Base-by-base conservation (phyloP, 2,113 vertebrate species). In the Cromileptes altivelis region DNA sequence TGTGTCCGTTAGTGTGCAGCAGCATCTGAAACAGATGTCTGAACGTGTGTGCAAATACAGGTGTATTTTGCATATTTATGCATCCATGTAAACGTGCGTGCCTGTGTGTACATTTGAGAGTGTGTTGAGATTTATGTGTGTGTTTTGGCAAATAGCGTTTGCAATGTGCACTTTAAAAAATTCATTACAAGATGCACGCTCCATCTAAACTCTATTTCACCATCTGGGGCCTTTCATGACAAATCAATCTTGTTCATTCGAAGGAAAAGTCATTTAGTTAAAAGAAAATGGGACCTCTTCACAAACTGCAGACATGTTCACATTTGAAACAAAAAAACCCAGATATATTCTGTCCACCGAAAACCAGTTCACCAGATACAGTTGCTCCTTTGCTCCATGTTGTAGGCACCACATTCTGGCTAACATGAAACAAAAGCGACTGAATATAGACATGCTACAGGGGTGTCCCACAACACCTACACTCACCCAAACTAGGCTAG, bases 161-260 rank as follows among this genome's bases (percentile, higher is more conserved):
- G 60, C 45, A 40, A 42, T 50, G 33, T 27, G 70, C 49, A 21
- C 19, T 50, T 72, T 84, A 70, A 86, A 87, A 85, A 72, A 83
- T 71, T 84, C 52, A 91, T 90, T 83, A 91, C 72, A 70, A 77
- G 60, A 82, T 75, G 70, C 75, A 72, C n/a, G 13, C 72, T 81
- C 75, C 67, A 55, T 84, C 74, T 88, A 37, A 82, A 90, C 80
- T 85, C 71, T 69, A 75, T 85, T 89, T 83, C 37, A 76, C 78
- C 78, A 83, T 84, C 85, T 88, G 78, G 68, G 83, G 80, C 85
- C 68, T 57, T 85, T 78, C 69, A 70, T 58, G 78, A 79, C 50
- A 83, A 87, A 85, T 85, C 75, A 37, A 57, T 87, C 70, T 55
- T 52, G 50, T 82, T 88, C 8, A 6, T 77, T 74, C 13, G 33